Percentiles rank a stretch among this genome's conserved stretches.
phyloP scores from a whole-genome alignment of 2,888 invertebrate genomes.

The Campoplex nolae region DNA sequence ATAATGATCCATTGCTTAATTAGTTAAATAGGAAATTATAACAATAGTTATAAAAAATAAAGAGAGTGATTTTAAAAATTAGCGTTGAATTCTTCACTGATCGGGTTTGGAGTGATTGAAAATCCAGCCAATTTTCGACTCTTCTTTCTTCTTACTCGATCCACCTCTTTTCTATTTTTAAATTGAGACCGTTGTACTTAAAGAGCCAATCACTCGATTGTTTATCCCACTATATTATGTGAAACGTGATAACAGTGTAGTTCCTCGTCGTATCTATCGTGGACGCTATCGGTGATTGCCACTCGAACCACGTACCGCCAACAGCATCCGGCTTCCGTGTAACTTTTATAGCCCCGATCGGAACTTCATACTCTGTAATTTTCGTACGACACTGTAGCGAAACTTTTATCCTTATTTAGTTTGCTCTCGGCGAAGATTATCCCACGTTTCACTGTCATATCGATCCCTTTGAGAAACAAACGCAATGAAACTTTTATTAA shows the following conservation, averaged over 20 bases:
- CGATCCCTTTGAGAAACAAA: background rate
- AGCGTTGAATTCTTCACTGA: background rate
- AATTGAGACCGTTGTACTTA: conserved; percentile 16
- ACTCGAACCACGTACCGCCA: conserved; percentile 58
- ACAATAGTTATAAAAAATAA: background rate
- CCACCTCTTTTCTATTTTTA: background rate
- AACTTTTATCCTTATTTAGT: conserved; percentile 47
- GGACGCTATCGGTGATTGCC: conserved; percentile 39
- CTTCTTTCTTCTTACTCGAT: background rate
- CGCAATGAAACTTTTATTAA: conserved; percentile 19
- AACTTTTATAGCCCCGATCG: conserved; percentile 62
- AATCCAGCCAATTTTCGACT: background rate
- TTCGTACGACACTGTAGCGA: conserved; percentile 37
- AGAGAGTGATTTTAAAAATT: background rate
- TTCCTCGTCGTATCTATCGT: conserved; percentile 13
- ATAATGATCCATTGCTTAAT: background rate
- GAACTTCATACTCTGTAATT: conserved; percentile 61
- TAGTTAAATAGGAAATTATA: background rate
- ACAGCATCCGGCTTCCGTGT: conserved; percentile 60
- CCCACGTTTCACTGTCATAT: background rate
- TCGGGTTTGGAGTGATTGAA: background rate
- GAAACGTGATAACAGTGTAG: conserved; percentile 44
- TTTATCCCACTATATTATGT: conserved; percentile 18
- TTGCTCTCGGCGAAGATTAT: conserved; percentile 21
- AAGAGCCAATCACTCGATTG: conserved; percentile 24